Evolutionary conservation across 2,888 invertebrate species (phyloP).

Genomic region (Lepidocyrtinus sp.): DNA sequence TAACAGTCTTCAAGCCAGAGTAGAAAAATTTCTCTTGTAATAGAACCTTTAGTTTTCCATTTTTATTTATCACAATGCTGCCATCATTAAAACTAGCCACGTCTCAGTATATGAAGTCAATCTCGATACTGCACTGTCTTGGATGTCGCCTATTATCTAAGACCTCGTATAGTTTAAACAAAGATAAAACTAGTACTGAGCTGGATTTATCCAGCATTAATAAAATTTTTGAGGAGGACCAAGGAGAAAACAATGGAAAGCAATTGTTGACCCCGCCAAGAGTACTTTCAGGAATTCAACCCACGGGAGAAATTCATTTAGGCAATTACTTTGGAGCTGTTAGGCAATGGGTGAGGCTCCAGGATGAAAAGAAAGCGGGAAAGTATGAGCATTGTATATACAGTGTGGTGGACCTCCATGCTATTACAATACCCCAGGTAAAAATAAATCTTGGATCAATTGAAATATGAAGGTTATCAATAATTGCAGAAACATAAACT

Average conservation of each 20-base stretch:
- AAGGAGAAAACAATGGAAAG: neutral
- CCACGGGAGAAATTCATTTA: constrained; percentile 93
- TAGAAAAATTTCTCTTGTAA: too few species aligned
- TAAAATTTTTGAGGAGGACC: constrained; percentile 30
- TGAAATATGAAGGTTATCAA: neutral
- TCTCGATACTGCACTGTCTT: neutral
- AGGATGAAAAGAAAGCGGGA: constrained; percentile 76
- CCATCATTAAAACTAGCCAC: neutral
- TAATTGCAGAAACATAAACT: neutral
- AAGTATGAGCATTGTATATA: constrained; percentile 79
- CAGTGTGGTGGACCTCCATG: constrained; percentile 94
- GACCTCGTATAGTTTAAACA: neutral
- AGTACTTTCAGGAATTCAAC: constrained; percentile 95
- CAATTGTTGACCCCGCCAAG: constrained; percentile 46
- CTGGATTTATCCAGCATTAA: constrained; percentile 6
- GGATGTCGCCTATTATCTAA: neutral
- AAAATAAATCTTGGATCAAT: constrained; percentile 37
- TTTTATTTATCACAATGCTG: too few species aligned
- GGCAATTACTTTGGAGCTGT: constrained; percentile 98
- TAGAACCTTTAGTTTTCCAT: too few species aligned
- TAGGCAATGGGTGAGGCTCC: constrained; percentile 87
- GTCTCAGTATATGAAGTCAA: neutral
- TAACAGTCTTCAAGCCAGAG: too few species aligned
- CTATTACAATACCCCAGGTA: constrained; percentile 89
- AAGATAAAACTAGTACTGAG: neutral